Conservation (phyloP, 1,140 invertebrate genomes). For the Listronotus bonariensis region DNA sequence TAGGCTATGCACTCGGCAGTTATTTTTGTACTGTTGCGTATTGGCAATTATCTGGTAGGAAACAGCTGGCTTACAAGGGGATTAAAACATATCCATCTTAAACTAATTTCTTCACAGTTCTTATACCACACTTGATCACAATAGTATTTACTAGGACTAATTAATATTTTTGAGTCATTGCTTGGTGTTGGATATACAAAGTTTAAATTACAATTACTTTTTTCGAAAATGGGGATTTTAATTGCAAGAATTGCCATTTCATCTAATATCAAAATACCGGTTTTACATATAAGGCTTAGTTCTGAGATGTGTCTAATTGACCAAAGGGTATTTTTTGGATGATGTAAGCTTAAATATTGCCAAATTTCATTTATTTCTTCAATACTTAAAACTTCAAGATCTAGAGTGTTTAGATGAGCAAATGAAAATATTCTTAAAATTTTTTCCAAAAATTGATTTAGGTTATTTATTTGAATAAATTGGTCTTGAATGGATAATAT, state of each 20-base stretch:
- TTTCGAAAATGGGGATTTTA: slow-evolving; percentile 15
- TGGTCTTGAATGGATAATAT: background rate
- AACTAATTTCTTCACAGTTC: no score
- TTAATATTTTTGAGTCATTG: slow-evolving; percentile 8
- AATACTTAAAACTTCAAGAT: slow-evolving; percentile 4
- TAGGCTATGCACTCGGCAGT: no score
- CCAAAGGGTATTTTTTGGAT: slow-evolving; percentile 20
- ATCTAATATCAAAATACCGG: background rate
- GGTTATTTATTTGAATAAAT: background rate
- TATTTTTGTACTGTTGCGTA: background rate
- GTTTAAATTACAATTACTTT: background rate
- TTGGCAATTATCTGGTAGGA: slow-evolving; percentile 1
- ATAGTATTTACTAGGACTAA: slow-evolving; percentile 9
- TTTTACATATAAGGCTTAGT: slow-evolving; percentile 13
- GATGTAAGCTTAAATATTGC: slow-evolving; percentile 2
- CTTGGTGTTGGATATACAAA: slow-evolving; percentile 2
- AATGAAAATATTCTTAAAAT: slow-evolving; percentile 6
- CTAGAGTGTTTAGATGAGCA: background rate
- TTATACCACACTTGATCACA: slow-evolving; percentile 9
- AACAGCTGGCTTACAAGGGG: background rate
- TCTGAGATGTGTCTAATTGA: slow-evolving; percentile 7
- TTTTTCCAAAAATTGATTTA: background rate
- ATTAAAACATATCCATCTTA: no score
- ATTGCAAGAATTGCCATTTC: slow-evolving; percentile 15
- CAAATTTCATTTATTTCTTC: slow-evolving; percentile 12